Percentiles rank a stretch among this genome's conserved stretches.
Conservation (phyloP, 1,140 invertebrate species). For the Panagrolaimus sp. region DNA sequence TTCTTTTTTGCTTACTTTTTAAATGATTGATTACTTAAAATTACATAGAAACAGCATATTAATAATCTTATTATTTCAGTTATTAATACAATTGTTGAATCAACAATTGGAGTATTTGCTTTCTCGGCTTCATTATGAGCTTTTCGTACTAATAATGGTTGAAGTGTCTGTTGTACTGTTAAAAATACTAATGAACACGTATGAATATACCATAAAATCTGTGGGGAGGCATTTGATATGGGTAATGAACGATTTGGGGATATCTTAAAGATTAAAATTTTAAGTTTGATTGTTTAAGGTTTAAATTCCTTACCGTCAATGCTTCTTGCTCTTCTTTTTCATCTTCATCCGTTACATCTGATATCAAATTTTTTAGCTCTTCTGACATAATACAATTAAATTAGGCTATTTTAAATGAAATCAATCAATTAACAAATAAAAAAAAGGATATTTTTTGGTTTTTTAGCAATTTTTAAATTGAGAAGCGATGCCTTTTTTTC, state of each 20-base stretch:
- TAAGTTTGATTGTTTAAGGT: no score
- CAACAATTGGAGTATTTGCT: conserved; percentile 14
- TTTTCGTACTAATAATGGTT: conserved; percentile 29
- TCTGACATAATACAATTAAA: no score
- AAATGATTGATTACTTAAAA: not conserved
- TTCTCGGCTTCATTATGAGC: conserved; percentile 19
- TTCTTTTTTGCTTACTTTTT: not conserved
- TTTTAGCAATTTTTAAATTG: no score
- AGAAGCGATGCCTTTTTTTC: no score
- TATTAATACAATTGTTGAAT: conserved; percentile 22
- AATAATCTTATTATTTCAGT: conserved; percentile 29
- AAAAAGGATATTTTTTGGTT: no score
- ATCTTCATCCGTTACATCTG: not conserved
- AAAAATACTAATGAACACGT: conserved; percentile 33
- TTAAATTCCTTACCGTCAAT: conserved; percentile 6
- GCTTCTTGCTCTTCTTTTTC: not conserved
- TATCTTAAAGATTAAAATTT: no score
- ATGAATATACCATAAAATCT: conserved; percentile 21
- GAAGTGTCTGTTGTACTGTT: conserved; percentile 33
- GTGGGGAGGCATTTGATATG: not conserved
- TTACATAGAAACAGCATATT: not conserved
- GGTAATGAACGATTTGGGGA: conserved; percentile 7
- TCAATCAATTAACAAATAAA: no score
- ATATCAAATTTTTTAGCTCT: no score
- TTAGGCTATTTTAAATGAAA: no score